phyloP scores from a whole-genome alignment of 1,140 invertebrate genomes.

The Bombus fervidus region DNA sequence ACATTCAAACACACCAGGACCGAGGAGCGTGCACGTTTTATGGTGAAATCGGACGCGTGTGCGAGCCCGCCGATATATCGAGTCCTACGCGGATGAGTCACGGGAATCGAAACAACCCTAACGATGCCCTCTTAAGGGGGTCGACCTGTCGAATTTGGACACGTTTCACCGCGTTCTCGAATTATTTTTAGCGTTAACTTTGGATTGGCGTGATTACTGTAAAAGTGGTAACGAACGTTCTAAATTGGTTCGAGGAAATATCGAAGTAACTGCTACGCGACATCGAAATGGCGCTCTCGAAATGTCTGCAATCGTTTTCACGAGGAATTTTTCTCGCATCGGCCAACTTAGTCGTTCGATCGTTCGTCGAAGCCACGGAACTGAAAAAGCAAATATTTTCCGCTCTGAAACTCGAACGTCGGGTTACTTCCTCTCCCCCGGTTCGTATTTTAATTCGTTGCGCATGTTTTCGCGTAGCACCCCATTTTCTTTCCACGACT shows the following conservation, averaged over 20 bases:
- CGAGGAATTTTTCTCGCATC: not conserved
- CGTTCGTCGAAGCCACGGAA: not conserved
- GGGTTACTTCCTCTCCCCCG: not conserved
- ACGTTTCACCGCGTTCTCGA: conserved; percentile 26
- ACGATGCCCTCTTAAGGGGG: conserved; percentile 56
- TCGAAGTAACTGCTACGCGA: too few relatives aligned
- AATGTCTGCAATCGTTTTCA: too few relatives aligned
- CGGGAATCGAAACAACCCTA: conserved; percentile 62
- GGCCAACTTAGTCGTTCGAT: not conserved
- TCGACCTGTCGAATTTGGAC: conserved; percentile 44
- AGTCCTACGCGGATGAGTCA: conserved; percentile 64
- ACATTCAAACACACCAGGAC: conserved; percentile 62
- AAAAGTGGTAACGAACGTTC: not conserved
- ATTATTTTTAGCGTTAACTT: conserved; percentile 4
- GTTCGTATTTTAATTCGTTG: conserved; percentile 79
- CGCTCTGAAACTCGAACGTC: not conserved
- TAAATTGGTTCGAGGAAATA: too few relatives aligned
- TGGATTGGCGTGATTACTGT: too few relatives aligned
- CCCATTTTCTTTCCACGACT: conserved; percentile 37
- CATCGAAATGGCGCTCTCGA: too few relatives aligned
- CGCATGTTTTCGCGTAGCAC: conserved; percentile 73
- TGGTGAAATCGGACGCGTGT: conserved; percentile 65
- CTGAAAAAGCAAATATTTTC: not conserved
- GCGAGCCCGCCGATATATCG: conserved; percentile 60
- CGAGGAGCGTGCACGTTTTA: conserved; percentile 65